Evolutionary conservation across 2,797 vertebrate species (phyloP).

Genomic region (Amblyraja radiata): DNA sequence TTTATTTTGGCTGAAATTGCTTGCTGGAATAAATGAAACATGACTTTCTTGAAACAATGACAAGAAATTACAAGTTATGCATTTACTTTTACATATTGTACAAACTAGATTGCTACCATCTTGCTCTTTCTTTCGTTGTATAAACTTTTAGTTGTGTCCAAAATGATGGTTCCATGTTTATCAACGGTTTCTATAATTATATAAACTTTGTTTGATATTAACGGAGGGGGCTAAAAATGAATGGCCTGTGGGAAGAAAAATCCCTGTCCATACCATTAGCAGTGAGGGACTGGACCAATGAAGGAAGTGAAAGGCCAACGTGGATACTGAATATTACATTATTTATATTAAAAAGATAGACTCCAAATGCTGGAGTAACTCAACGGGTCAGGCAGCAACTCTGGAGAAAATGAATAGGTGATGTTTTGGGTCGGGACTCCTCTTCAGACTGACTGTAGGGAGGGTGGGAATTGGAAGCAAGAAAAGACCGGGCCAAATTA

Average conservation of each 20-base stretch:
- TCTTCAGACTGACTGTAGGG: too few relatives aligned
- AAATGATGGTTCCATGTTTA: neutral
- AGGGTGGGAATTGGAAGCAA: too few relatives aligned
- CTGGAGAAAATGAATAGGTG: too few relatives aligned
- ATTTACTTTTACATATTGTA: neutral
- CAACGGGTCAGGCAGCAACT: too few relatives aligned
- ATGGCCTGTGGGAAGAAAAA: neutral
- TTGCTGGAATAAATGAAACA: neutral
- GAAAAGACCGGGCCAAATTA: too few relatives aligned
- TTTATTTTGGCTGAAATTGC: neutral
- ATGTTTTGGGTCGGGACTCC: too few relatives aligned
- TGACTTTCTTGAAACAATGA: neutral
- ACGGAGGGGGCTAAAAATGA: neutral
- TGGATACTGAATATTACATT: neutral
- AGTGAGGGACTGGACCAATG: neutral
- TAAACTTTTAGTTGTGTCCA: neutral
- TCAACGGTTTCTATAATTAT: neutral
- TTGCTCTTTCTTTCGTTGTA: neutral
- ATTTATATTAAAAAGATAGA: neutral
- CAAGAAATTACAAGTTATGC: neutral
- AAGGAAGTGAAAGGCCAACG: neutral
- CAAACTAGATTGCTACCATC: neutral
- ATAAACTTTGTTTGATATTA: neutral
- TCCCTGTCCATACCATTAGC: neutral
- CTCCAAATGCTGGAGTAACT: too few relatives aligned